These are phyloP conservation scores for Graptemys geographica DNA, from an alignment of 2,797 vertebrate genomes.

Conservation along the genomic window DNA sequence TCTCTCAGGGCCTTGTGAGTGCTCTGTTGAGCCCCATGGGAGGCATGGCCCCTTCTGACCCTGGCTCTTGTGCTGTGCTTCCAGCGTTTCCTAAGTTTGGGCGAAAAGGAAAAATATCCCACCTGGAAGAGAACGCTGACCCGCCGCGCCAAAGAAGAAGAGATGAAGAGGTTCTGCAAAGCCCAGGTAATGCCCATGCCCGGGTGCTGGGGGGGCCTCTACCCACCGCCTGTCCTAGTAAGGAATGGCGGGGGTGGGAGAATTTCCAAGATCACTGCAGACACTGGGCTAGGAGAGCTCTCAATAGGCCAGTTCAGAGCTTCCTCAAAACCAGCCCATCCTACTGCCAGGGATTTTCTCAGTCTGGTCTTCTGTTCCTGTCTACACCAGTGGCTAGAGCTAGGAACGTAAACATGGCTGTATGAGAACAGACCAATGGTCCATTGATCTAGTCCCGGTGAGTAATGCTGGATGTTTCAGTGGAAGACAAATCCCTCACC, in stretches of 20 bases:
- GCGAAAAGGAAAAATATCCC: constrained; percentile 64
- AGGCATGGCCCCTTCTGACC: not conserved
- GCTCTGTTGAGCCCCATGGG: accelerated
- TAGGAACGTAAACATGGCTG: not conserved
- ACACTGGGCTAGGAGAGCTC: not conserved
- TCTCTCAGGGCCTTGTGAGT: not conserved
- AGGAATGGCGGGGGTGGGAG: not conserved
- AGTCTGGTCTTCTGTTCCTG: not conserved
- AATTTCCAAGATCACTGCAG: not conserved
- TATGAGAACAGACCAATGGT: not conserved
- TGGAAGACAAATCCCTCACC: not conserved
- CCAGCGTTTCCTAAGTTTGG: constrained; percentile 52
- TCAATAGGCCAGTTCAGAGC: not conserved
- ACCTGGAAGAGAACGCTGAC: constrained; percentile 85
- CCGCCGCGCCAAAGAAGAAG: constrained; percentile 86
- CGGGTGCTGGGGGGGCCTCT: not conserved
- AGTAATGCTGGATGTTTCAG: not conserved
- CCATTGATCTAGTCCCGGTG: not conserved
- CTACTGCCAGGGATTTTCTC: not conserved
- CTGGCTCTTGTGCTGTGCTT: accelerated
- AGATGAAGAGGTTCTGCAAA: constrained; percentile 88
- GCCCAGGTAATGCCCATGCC: constrained; percentile 85
- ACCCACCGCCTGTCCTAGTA: not conserved
- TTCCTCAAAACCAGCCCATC: not conserved
- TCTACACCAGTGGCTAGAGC: not conserved